A percentile compares a stretch with the other conserved stretches of the same genome.
Conservation (phyloP, 1,140 invertebrate species). For the Sitophilus oryzae region DNA sequence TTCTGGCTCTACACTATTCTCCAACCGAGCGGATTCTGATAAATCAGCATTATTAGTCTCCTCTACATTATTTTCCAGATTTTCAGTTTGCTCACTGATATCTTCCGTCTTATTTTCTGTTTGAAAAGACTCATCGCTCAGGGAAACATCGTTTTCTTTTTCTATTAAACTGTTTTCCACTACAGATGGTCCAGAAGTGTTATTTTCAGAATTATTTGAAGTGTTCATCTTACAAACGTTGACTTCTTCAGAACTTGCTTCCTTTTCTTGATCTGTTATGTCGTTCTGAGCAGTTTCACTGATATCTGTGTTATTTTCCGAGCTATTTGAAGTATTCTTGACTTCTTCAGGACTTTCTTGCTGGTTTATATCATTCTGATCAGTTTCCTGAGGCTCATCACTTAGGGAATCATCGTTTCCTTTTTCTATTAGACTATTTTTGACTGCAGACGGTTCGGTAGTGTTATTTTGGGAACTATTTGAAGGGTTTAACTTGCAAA, state of each 20-base stretch:
- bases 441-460: no score
- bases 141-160: background rate
- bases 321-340: background rate
- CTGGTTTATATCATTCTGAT: background rate
- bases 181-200: background rate
- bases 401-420: no score
- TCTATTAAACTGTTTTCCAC: background rate
- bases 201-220: background rate
- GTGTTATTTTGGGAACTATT: no score
- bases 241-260: background rate
- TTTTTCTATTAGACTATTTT: no score
- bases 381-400: background rate
- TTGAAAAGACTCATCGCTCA: background rate
- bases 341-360: background rate
- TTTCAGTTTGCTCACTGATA: no score
- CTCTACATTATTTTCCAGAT: no score
- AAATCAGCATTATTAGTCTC: background rate
- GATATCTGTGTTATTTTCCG: background rate
- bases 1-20: background rate
- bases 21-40: background rate
- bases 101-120: no score
- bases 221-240: background rate
- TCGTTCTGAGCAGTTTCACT: no score
- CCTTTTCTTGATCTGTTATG: no score
- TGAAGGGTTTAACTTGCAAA: no score